Conservation (phyloP, 2,888 invertebrate genomes). For the Acholoe squamosa region DNA sequence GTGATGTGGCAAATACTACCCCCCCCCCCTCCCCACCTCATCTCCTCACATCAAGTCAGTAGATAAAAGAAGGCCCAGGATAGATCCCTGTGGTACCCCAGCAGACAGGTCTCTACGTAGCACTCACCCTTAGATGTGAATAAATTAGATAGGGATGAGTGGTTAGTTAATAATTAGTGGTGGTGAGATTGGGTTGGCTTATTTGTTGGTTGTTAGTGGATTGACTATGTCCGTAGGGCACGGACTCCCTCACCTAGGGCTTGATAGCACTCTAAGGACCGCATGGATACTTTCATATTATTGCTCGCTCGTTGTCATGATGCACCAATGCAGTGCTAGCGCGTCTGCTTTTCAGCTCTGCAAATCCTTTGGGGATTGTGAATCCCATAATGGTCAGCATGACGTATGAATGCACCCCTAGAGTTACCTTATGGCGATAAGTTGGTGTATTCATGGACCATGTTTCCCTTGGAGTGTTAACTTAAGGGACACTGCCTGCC, state of each 20-base stretch:
- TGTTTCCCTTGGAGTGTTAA: background rate
- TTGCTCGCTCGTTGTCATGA: too few species aligned
- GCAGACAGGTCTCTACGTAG: background rate
- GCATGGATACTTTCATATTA: too few species aligned
- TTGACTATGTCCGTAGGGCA: background rate
- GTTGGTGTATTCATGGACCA: too few species aligned
- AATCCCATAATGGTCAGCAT: too few species aligned
- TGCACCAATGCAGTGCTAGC: too few species aligned
- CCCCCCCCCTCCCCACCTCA: background rate
- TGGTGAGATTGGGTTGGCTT: background rate
- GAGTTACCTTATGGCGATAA: too few species aligned
- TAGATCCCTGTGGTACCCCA: conserved; percentile 4
- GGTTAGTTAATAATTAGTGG: background rate
- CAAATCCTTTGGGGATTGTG: too few species aligned
- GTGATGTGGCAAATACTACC: conserved; percentile 32
- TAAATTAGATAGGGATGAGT: background rate
- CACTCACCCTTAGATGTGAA: background rate
- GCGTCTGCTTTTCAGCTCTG: too few species aligned
- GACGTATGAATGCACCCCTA: too few species aligned
- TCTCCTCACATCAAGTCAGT: background rate
- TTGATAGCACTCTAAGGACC: too few species aligned
- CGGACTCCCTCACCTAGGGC: background rate
- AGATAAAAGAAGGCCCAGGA: conserved; percentile 20
- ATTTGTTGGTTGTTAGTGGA: background rate
- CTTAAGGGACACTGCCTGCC: background rate